Evolutionary conservation across 2,113 vertebrate genomes (phyloP), one percentile per base, ranked within the genome.

Genomic region (Eretmochelys imbricata): DNA sequence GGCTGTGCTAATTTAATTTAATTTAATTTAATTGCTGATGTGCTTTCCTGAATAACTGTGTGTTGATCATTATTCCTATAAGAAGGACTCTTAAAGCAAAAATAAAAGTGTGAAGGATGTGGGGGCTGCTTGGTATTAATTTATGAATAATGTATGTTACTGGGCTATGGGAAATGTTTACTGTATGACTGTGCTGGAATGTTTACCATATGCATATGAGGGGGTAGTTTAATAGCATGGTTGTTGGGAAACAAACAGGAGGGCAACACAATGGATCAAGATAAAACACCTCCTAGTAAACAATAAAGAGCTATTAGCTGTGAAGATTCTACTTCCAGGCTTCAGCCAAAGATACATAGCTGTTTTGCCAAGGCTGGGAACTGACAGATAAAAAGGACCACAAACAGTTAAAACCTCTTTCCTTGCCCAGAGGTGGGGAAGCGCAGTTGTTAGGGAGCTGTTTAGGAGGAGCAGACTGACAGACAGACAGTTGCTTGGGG

Each of bases 1-100:
- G 95, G 91, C 94, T 98, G 84, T 98, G 97, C 96, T 98, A 97
- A 98, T 98, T 98, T 98, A 98, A 98, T 98, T 98, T 98, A 97
- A 97, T 97, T 96, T 96, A 85, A 96, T 97, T 98, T 54, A 98
- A 97, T 97, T 98, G 97, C 93, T 97, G 96, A 95, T 97, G 96
- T 93, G 95, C 97, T 96, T 98, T 98, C 96, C 96, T 98, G 98
- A 98, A 98, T 98, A 98, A 98, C 97, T 80, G 92, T 95, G 93
- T 98, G 97, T 96, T 98, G 96, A 95, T 97, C 98, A 97, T 98
- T 98, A 98, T 94, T 98, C 93, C 97, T 97, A 97, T 98, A 98
- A 97, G 94, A 95, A 95, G 98, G 96, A 98, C 90, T 96, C 90
- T 95, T 90, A 82, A 90, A 97, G 91, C 62, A 93, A 96, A 98